Conservation (phyloP, 2,113 vertebrate species). For the Embiotoca jacksoni region DNA sequence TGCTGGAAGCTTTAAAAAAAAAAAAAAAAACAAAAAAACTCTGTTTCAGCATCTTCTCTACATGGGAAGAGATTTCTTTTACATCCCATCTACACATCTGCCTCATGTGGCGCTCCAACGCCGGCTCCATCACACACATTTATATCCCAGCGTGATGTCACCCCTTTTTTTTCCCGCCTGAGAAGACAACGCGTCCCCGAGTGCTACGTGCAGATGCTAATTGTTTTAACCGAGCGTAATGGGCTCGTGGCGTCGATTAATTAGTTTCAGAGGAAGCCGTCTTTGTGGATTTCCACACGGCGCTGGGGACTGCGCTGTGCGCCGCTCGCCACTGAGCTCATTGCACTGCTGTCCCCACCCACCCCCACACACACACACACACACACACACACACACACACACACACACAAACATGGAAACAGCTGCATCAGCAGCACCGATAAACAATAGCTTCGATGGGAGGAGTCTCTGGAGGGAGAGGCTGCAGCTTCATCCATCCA, state of each 20-base stretch:
- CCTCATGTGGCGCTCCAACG: conserved; percentile 57
- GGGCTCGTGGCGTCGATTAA: conserved; percentile 82
- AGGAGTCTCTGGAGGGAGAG: conserved; percentile 67
- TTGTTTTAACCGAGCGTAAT: conserved; percentile 84
- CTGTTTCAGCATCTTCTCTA: conserved; percentile 2
- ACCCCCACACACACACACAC: conserved; percentile 14
- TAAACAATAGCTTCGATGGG: conserved; percentile 76
- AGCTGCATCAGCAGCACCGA: conserved; percentile 74
- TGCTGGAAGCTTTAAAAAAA: conserved; percentile 9
- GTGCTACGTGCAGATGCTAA: conserved; percentile 79
- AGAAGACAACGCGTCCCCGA: conserved; percentile 67
- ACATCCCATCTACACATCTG: conserved; percentile 62
- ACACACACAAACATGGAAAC: conserved; percentile 53
- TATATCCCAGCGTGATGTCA: conserved; percentile 73
- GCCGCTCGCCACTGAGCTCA: conserved; percentile 73
- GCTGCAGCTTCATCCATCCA: conserved; percentile 57
- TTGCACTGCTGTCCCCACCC: conserved; percentile 46
- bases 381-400: conserved; percentile 22
- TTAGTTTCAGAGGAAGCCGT: conserved; percentile 82
- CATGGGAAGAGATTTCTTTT: conserved; percentile 22
- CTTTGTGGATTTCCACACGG: conserved; percentile 79
- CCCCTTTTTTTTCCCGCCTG: conserved; percentile 43
- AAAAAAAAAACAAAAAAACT: conserved; percentile 26
- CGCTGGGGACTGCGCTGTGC: conserved; percentile 65
- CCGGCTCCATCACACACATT: conserved; percentile 66